phyloP scores from a whole-genome alignment of 2,888 invertebrate genomes.

The Amphipoea lucens region DNA sequence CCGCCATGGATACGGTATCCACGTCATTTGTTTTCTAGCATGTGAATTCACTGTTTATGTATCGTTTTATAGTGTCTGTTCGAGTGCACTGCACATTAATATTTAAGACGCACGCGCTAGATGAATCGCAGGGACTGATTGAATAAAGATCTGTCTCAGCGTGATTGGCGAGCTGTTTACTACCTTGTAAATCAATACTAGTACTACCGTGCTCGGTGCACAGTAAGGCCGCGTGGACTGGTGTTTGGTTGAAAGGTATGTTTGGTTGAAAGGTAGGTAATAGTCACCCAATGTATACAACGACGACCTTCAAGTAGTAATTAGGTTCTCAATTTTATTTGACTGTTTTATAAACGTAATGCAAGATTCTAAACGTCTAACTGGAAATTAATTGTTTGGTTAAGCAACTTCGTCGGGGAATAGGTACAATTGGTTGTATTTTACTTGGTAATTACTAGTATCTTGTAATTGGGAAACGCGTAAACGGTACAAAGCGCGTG shows the following conservation, averaged over 20 bases:
- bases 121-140: constrained; percentile 74
- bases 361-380: constrained; percentile 4
- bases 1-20: constrained; percentile 86
- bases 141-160: constrained; percentile 74
- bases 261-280: constrained; percentile 69
- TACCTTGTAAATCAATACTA: constrained; percentile 74
- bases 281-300: constrained; percentile 56
- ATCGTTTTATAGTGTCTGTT: constrained; percentile 77
- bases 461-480: constrained; percentile 33
- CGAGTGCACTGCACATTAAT: constrained; percentile 78
- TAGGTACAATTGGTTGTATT: constrained; percentile 38
- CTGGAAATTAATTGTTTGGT: constrained; percentile 52
- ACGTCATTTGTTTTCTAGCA: constrained; percentile 77
- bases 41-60: constrained; percentile 73
- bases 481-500: constrained; percentile 26
- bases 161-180: constrained; percentile 69
- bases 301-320: constrained; percentile 57
- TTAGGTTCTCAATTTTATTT: constrained; percentile 40
- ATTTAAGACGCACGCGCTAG: constrained; percentile 76
- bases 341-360: constrained; percentile 8
- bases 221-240: constrained; percentile 63
- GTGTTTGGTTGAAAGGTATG: constrained; percentile 68
- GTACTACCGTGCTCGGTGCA: constrained; percentile 63
- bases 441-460: constrained; percentile 28
- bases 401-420: constrained; percentile 37